Conservation (phyloP, 2,888 invertebrate genomes). For the Patella ulyssiponensis region DNA sequence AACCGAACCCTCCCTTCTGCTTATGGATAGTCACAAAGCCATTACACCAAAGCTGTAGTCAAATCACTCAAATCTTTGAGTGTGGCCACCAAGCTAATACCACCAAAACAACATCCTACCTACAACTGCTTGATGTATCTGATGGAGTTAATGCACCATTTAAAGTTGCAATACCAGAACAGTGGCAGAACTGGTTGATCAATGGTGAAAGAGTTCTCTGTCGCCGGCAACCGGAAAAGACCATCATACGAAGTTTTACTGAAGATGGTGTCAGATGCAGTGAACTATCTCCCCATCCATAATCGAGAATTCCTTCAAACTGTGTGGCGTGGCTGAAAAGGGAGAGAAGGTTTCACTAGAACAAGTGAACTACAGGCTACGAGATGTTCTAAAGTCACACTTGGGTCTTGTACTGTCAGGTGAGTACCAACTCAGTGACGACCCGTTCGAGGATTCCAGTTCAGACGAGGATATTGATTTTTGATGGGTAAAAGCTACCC, state of each 20-base stretch:
- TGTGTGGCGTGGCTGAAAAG: not conserved
- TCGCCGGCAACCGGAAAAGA: constrained; percentile 14
- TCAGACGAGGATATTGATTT: too few relatives aligned
- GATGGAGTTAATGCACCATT: too few relatives aligned
- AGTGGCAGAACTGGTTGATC: too few relatives aligned
- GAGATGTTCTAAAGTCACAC: too few relatives aligned
- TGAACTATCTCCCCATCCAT: not conserved
- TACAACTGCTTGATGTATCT: constrained; percentile 8
- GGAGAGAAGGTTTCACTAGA: too few relatives aligned
- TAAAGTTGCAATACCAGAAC: too few relatives aligned
- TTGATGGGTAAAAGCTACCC: too few relatives aligned
- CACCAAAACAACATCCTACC: not conserved
- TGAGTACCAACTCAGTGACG: too few relatives aligned
- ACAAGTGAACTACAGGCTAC: too few relatives aligned
- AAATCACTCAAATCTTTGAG: constrained; percentile 17
- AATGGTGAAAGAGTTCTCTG: constrained; percentile 8
- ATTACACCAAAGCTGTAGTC: constrained; percentile 12
- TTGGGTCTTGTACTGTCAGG: too few relatives aligned
- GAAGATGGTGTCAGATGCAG: not conserved
- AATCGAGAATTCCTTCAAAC: constrained; percentile 11
- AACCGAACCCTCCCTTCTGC: not conserved
- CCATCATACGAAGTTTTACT: constrained; percentile 4
- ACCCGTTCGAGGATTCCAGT: too few relatives aligned
- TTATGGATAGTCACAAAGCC: constrained; percentile 16
- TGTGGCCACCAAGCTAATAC: constrained; percentile 13